phyloP scores from a whole-genome alignment of 2,888 invertebrate species.

The Anticlea derivata region DNA sequence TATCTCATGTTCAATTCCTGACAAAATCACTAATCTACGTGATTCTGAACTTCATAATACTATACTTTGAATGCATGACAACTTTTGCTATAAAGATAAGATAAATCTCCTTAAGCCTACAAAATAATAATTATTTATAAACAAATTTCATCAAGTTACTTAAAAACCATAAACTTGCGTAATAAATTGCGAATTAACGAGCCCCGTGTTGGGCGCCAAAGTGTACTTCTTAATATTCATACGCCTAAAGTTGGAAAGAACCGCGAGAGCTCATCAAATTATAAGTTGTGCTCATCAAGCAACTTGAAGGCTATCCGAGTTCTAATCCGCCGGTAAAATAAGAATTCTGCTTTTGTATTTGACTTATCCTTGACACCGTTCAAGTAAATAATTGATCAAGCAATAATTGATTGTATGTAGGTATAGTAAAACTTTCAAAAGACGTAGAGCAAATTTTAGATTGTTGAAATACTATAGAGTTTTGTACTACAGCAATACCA shows the following conservation, averaged over 20 bases:
- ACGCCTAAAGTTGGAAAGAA: conserved; percentile 62
- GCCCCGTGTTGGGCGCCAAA: conserved; percentile 64
- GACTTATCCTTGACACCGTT: too few relatives aligned
- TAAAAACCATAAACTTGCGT: conserved; percentile 23
- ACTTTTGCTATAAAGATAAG: neutral
- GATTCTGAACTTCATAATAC: too few relatives aligned
- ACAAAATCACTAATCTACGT: too few relatives aligned
- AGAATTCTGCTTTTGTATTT: too few relatives aligned
- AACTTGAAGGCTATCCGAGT: conserved; percentile 3
- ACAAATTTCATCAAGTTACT: conserved; percentile 14
- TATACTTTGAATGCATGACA: too few relatives aligned
- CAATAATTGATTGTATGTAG: too few relatives aligned
- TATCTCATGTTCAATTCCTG: too few relatives aligned
- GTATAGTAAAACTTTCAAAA: neutral
- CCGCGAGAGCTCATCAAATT: conserved; percentile 65
- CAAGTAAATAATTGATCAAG: too few relatives aligned
- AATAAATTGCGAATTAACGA: conserved; percentile 34
- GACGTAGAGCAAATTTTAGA: too few relatives aligned
- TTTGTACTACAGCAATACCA: neutral
- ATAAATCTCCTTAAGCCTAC: neutral
- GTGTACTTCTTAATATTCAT: conserved; percentile 69
- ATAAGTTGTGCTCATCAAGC: conserved; percentile 60
- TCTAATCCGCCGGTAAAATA: neutral
- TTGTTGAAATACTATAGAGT: too few relatives aligned
- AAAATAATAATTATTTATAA: conserved; percentile 7